Evolutionary conservation across 2,113 vertebrate genomes (phyloP).

Genomic region (Echinops telfairi): DNA sequence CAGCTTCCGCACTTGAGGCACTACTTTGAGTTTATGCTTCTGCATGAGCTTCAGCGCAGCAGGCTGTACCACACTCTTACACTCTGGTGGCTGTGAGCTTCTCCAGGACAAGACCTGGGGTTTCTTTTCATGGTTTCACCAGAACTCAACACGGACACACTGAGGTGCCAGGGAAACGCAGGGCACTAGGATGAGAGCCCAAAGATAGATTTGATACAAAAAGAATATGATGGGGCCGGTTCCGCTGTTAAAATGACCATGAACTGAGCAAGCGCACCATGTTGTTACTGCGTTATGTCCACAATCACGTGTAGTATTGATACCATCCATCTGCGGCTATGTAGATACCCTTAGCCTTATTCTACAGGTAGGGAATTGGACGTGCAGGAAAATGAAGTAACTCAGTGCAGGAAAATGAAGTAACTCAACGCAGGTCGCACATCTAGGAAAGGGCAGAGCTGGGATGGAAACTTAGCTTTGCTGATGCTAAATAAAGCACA

Average conservation of each 20-base stretch:
- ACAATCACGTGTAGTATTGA: fast-evolving
- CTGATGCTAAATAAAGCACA: no score
- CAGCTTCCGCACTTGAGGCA: not conserved
- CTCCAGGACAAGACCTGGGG: not conserved
- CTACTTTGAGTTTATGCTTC: not conserved
- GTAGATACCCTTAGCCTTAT: fast-evolving
- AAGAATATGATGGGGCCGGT: fast-evolving
- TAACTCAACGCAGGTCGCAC: fast-evolving
- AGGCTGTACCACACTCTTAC: no score
- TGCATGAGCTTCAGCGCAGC: no score
- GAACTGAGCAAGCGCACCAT: fast-evolving
- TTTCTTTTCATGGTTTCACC: fast-evolving
- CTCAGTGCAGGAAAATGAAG: not conserved
- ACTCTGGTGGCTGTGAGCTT: fast-evolving
- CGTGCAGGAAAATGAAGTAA: not conserved
- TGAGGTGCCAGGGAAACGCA: not conserved
- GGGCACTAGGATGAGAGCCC: no score
- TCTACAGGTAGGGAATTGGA: not conserved
- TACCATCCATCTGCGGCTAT: not conserved
- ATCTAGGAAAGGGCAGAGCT: not conserved
- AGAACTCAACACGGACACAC: fast-evolving
- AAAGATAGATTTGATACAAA: fast-evolving
- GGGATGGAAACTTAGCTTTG: not conserved
- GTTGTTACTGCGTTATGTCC: no score
- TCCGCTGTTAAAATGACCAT: not conserved